phyloP scores from a whole-genome alignment of 2,113 vertebrate genomes.

The Dicentrarchus labrax region DNA sequence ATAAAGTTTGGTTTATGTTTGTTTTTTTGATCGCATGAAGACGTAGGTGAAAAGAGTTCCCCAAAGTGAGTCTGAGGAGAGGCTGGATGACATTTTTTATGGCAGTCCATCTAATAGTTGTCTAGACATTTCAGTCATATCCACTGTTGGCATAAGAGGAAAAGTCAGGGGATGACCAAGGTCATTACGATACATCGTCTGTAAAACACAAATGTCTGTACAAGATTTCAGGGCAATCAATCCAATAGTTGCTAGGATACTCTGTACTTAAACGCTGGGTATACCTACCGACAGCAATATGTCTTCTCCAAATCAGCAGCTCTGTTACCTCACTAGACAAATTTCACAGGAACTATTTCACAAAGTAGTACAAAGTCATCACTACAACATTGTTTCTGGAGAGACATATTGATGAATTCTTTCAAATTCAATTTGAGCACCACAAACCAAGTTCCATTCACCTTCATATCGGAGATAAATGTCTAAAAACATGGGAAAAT shows the following conservation, averaged over 20 bases:
- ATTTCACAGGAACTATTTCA: neutral
- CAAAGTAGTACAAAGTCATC: neutral
- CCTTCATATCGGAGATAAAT: constrained; percentile 11
- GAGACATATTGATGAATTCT: neutral
- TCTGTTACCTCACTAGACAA: neutral
- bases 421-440: neutral
- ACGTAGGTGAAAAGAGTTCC: neutral
- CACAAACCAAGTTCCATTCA: no score
- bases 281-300: neutral
- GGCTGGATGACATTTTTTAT: no score
- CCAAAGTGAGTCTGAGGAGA: neutral
- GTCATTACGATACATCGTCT: neutral
- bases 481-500: neutral
- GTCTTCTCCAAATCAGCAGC: constrained; percentile 5
- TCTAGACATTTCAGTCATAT: neutral
- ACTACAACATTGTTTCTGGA: neutral
- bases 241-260: neutral
- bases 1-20: neutral
- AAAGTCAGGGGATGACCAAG: neutral
- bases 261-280: neutral
- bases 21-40: no score
- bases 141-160: neutral
- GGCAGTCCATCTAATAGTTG: neutral
- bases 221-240: neutral
- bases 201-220: neutral